Evolutionary conservation across 2,113 vertebrate genomes (phyloP).

Genomic region (Struthidea cinerea): DNA sequence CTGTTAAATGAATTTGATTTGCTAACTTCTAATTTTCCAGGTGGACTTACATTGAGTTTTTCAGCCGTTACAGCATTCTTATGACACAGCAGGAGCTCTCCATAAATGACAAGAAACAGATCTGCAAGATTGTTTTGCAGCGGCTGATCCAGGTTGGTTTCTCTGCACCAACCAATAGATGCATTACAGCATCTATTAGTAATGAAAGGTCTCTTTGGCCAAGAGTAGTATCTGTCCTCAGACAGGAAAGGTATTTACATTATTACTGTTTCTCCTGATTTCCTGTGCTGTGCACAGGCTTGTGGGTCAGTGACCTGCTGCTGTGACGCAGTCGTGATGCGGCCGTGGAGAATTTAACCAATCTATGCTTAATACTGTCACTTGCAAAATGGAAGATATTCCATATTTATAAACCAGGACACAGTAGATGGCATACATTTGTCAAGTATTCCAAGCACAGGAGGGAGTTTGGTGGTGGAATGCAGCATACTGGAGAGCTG

Average conservation of each 20-base stretch:
- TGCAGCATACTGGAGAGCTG: background rate
- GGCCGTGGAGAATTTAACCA: background rate
- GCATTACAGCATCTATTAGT: background rate
- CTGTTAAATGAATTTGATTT: background rate
- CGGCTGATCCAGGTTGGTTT: slow-evolving; percentile 86
- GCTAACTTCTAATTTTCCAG: slow-evolving; percentile 66
- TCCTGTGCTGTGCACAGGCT: background rate
- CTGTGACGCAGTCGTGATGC: background rate
- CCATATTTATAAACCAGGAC: background rate
- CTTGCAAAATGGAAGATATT: background rate
- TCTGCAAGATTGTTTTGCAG: slow-evolving; percentile 86
- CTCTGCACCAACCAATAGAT: background rate
- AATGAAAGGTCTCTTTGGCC: background rate
- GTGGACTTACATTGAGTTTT: slow-evolving; percentile 98
- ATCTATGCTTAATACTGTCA: background rate
- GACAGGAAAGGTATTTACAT: background rate
- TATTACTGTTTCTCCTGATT: background rate
- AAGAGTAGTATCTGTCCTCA: background rate
- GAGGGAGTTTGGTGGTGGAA: background rate
- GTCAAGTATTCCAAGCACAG: background rate
- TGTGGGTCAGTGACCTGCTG: background rate
- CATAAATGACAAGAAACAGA: slow-evolving; percentile 84
- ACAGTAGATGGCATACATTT: background rate
- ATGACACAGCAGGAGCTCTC: slow-evolving; percentile 85
- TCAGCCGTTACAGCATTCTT: slow-evolving; percentile 92